phyloP scores from a whole-genome alignment of 2,113 vertebrate species.

The Colinus virginianus region DNA sequence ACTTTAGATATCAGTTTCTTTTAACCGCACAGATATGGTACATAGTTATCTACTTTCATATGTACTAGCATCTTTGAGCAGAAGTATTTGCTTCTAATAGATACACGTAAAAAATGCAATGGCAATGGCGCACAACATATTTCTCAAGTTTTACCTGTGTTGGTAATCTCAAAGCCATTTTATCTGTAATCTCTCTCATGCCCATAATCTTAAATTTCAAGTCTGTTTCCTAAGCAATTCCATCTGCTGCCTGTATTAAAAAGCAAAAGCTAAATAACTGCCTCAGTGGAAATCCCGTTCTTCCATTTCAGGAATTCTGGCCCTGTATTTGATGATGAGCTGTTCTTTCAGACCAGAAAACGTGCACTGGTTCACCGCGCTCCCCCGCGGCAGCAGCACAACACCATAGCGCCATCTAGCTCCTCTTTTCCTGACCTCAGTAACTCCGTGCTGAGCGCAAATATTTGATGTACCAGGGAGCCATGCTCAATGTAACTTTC shows the following conservation, averaged over 20 bases:
- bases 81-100: not conserved
- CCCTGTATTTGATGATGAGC: not conserved
- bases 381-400: not conserved
- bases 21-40: not conserved
- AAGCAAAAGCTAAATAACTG: not conserved
- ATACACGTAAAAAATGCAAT: not conserved
- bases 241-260: not conserved
- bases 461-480: not conserved
- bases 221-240: not conserved
- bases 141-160: not conserved
- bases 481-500: not conserved
- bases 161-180: not conserved
- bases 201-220: not conserved
- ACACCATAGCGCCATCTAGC: slow-evolving; percentile 76
- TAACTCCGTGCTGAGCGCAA: not conserved
- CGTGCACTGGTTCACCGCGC: not conserved
- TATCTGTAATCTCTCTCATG: not conserved
- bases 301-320: not conserved
- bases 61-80: not conserved
- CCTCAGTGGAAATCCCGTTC: not conserved
- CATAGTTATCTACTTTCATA: not conserved
- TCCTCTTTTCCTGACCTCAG: slow-evolving; percentile 49
- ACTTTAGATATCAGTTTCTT: not conserved
- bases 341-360: not conserved
- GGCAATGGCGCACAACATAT: not conserved